phyloP scores from a whole-genome alignment of 2,797 vertebrate genomes.

The Adelosebastes latens region DNA sequence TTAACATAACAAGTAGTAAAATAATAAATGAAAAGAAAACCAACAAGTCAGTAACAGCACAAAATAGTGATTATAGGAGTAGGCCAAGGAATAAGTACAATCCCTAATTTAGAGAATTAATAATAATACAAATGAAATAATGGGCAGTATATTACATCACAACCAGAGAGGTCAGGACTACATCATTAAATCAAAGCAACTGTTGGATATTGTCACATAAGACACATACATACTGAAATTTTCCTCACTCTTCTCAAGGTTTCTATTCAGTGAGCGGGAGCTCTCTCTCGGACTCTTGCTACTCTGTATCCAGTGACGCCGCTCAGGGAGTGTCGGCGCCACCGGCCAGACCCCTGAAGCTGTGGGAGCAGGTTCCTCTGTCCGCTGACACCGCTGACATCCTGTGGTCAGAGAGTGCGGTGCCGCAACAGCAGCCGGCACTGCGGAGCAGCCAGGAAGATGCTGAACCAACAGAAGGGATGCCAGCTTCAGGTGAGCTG shows the following conservation, averaged over 20 bases:
- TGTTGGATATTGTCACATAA: neutral
- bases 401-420: constrained; percentile 79
- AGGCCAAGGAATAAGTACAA: neutral
- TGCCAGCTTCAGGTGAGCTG: constrained; percentile 81
- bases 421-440: constrained; percentile 53
- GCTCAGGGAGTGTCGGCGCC: constrained; percentile 61
- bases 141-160: neutral
- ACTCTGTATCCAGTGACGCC: constrained; percentile 86
- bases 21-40: neutral
- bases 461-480: constrained; percentile 52
- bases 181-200: neutral
- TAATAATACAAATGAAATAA: neutral
- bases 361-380: constrained; percentile 74
- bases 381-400: constrained; percentile 78
- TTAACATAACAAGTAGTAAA: neutral
- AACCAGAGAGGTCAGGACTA: neutral
- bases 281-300: constrained; percentile 88
- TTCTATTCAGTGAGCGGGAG: constrained; percentile 88
- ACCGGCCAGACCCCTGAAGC: constrained; percentile 57
- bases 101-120: neutral
- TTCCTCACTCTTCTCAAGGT: constrained; percentile 65
- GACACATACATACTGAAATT: neutral
- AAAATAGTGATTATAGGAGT: neutral
- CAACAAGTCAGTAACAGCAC: neutral
- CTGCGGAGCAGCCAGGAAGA: constrained; percentile 53